These are phyloP conservation scores for Norana najaformis DNA, from an alignment of 2,888 invertebrate species.

Conservation along the genomic window DNA sequence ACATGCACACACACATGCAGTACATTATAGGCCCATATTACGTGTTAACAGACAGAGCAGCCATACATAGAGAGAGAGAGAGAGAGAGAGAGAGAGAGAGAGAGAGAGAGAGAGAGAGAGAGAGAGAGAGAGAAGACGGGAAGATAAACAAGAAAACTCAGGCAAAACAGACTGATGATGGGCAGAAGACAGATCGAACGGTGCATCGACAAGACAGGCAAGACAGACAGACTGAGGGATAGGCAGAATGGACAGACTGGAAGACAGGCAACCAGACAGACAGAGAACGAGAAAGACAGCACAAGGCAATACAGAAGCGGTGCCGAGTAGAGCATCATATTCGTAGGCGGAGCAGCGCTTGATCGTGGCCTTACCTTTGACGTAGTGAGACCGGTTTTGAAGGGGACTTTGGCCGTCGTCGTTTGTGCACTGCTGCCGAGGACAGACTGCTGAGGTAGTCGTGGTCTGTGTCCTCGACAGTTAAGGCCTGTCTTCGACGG, in stretches of 20 bases:
- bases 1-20: no score
- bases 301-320: no score
- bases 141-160: not conserved
- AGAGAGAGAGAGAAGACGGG: not conserved
- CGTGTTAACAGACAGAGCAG: no score
- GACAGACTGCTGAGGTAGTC: slow-evolving; percentile 25
- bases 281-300: not conserved
- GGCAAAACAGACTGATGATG: not conserved
- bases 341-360: not conserved
- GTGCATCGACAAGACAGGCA: no score
- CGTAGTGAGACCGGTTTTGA: not conserved
- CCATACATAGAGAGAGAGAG: no score
- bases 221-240: not conserved
- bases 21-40: no score
- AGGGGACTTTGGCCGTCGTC: not conserved
- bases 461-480: slow-evolving; percentile 32
- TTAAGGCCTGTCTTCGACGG: slow-evolving; percentile 33
- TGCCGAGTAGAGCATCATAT: no score
- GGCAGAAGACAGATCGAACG: not conserved
- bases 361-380: not conserved
- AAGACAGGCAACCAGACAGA: not conserved
- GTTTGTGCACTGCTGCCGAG: slow-evolving; percentile 8
- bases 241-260: not conserved
- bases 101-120: not conserved
- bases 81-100: not conserved